phyloP scores from a whole-genome alignment of 2,888 invertebrate species.

The Brachypalpus laphriformis region DNA sequence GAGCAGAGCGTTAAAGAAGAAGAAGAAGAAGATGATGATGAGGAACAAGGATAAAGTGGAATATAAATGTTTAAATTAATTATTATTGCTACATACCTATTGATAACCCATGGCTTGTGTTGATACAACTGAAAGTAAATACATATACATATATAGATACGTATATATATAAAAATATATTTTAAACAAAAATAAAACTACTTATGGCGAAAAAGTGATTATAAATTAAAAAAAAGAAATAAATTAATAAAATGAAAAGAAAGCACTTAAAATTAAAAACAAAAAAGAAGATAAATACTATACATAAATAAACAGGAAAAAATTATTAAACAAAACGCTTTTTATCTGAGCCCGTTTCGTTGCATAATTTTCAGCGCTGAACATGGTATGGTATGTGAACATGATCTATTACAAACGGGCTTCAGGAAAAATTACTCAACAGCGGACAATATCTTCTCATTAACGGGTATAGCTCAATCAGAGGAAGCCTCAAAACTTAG shows the following conservation, averaged over 20 bases:
- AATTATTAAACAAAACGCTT: not conserved
- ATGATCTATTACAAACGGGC: no score
- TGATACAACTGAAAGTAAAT: conserved; percentile 72
- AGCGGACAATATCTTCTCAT: no score
- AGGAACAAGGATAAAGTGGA: conserved; percentile 25
- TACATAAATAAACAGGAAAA: conserved; percentile 54
- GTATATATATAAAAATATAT: conserved; percentile 57
- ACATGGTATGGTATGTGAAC: no score
- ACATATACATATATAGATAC: conserved; percentile 41
- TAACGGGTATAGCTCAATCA: no score
- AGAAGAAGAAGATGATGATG: no score
- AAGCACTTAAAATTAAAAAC: conserved; percentile 47
- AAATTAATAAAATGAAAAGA: conserved; percentile 40
- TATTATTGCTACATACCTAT: conserved; percentile 69
- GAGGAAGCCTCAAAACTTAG: no score
- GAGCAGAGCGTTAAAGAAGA: not conserved
- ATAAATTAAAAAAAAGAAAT: conserved; percentile 17
- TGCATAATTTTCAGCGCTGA: no score
- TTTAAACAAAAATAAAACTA: conserved; percentile 63
- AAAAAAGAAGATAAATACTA: conserved; percentile 39
- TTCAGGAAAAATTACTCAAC: no score
- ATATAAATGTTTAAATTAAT: conserved; percentile 65
- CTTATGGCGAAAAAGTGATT: conserved; percentile 62
- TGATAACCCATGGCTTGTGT: conserved; percentile 74
- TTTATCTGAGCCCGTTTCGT: no score